Base-by-base conservation (phyloP, 2,888 invertebrate species). In the Cephus nigrinus region DNA sequence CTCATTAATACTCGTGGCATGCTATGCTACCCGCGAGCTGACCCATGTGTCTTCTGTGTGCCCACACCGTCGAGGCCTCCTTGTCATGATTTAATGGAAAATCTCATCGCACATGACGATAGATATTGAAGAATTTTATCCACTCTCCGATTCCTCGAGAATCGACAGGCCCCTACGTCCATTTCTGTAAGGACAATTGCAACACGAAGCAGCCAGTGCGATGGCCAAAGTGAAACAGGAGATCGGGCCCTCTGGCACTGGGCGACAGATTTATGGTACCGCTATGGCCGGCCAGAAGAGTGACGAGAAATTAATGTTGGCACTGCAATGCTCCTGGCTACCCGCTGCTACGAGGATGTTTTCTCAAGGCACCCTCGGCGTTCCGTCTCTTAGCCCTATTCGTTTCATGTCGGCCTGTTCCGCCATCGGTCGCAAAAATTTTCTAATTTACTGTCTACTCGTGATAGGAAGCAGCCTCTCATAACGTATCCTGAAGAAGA, bases 1-100 rank as follows among this genome's bases (percentile, higher is more conserved):
- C 86, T 87, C 86, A 87, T 89, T 86, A 88, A 88, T 86, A 86
- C 85, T 80, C 80, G 77, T 80, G 78, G 78, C 81, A 74, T 82
- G 82, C 83, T 32, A 74, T 78, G 74, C 73, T 76, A 73, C 72
- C 40, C 76, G 40, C 12, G 71, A 30, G 32, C 32, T 32, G 69
- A 32, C 69, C 69, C 69, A 69, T 69, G 69, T 15, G 30, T 69
- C 71, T 69, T 69, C 71, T 69, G 71, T 12, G 71, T 40, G 40
- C 40, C 40, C 40, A 40, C 40, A 40, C 15, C 40, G 40, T 23
- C 40, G 23, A 40, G 40, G 40, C 15, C 15, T 23, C 15, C 15
- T 15, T 23, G 40, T 40, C 40, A 15, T 15, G 40, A 40, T 23
- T 15, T 5, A 40, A 40, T 40, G 40, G 40, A 40, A 40, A 40